phyloP scores from a whole-genome alignment of 2,797 vertebrate genomes.

The Sternarchorhynchus goeldii region DNA sequence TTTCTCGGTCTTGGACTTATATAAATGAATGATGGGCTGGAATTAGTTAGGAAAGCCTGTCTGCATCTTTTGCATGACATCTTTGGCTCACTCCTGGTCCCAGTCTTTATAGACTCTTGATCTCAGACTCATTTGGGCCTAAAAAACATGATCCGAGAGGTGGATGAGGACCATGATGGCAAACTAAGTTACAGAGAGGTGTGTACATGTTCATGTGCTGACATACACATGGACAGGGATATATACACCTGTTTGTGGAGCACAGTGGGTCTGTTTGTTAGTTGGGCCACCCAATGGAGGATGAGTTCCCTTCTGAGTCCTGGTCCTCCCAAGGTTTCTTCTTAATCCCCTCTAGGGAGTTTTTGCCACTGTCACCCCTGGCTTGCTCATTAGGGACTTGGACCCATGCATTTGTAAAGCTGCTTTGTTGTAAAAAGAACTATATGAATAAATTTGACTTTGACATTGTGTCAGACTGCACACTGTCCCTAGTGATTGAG shows the following conservation, averaged over 20 bases:
- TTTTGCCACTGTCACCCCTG: no score
- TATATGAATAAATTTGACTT: no score
- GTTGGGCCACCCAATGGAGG: no score
- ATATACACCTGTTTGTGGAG: constrained; percentile 41
- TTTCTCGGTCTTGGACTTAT: constrained; percentile 23
- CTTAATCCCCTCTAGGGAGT: no score
- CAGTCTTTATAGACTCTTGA: background rate
- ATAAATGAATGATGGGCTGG: constrained; percentile 34
- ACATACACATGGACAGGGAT: constrained; percentile 36
- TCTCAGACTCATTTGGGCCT: constrained; percentile 91
- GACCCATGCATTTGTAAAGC: no score
- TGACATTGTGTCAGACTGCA: no score
- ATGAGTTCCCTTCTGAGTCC: no score
- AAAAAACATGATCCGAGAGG: constrained; percentile 97
- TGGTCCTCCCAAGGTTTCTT: no score
- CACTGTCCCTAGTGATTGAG: constrained; percentile 28
- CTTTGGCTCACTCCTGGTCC: background rate
- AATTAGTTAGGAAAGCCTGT: constrained; percentile 42
- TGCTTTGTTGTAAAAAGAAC: no score
- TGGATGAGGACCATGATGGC: constrained; percentile 92
- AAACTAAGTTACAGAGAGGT: constrained; percentile 71
- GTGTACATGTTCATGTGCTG: background rate
- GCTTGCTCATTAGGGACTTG: no score
- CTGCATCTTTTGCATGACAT: constrained; percentile 6
- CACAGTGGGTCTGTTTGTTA: constrained; percentile 51